Percentiles rank a stretch among this genome's conserved stretches.
These are phyloP conservation scores for Aculops lycopersici DNA, from an alignment of 1,140 invertebrate species.

Conservation along the genomic window DNA sequence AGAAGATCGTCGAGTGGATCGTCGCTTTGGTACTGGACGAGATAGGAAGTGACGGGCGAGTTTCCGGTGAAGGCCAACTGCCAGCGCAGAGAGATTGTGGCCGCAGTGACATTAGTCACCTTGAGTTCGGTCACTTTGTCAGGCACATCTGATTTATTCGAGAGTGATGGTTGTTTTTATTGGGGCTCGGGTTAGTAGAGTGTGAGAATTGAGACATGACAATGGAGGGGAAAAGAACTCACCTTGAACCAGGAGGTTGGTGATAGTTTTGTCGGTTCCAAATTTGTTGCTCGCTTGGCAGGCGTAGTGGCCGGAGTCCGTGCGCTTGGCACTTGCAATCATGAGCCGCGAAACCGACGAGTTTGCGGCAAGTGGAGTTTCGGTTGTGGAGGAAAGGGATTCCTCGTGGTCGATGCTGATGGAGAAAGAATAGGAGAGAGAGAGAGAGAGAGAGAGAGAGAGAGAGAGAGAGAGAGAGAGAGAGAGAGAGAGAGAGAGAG, in stretches of 20 bases:
- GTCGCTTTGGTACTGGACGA: slow-evolving; percentile 17
- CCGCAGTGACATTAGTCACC: slow-evolving; percentile 5
- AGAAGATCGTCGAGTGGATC: neutral
- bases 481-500: slow-evolving; percentile 1
- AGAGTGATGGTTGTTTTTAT: neutral
- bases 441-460: no score
- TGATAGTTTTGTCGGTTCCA: slow-evolving; percentile 27
- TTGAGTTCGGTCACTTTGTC: slow-evolving; percentile 2
- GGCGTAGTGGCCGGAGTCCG: slow-evolving; percentile 2
- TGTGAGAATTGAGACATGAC: neutral
- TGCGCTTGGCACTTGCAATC: slow-evolving; percentile 2
- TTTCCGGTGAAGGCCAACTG: slow-evolving; percentile 32
- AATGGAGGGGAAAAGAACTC: slow-evolving; percentile 5
- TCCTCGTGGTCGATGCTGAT: no score
- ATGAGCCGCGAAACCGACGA: slow-evolving; percentile 3
- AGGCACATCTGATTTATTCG: slow-evolving; percentile 2
- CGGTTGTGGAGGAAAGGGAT: no score
- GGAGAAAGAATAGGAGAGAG: no score
- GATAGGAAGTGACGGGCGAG: slow-evolving; percentile 32
- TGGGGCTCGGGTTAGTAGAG: neutral
- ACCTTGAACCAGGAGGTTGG: slow-evolving; percentile 78
- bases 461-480: no score
- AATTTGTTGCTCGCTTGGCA: slow-evolving; percentile 6
- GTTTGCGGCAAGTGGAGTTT: no score
- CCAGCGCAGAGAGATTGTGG: slow-evolving; percentile 12